Evolutionary conservation across 2,888 invertebrate genomes (phyloP), one percentile per base, ranked within the genome.

Genomic region (Polydesmus complanatus): DNA sequence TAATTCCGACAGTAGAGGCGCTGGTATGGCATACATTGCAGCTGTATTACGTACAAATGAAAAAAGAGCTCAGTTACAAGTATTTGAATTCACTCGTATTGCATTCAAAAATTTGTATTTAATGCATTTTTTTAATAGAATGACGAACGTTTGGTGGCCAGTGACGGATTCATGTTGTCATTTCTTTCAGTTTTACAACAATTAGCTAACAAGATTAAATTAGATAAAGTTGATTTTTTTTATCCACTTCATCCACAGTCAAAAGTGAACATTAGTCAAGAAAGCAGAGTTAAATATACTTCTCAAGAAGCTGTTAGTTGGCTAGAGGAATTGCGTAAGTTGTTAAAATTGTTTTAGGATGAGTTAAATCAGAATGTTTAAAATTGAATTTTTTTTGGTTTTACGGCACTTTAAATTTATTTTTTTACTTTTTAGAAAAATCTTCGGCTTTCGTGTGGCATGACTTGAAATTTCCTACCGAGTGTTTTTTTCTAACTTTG

Each of bases 151-250:
- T 80, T 86, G 1, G 78, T 94, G 0, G 90, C 93, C 14, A 88
- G 91, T 3, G 95, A 97, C 74, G 96, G 96, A 0, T 93, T 93
- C 74, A 91, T 96, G 86, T 78, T 96, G 68, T 98, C 97, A 78
- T 75, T 96, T 21, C 81, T 95, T 69, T 86, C 88, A 57, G 88
- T 95, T 22, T 77, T 98, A 66, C 96, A 96, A 73, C 83, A 88
- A 74, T 78, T 98, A 23, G 86, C 93, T 0, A 81, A 88, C 18
- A 92, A 93, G 72, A 74, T 97, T 60, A 89, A 88, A 73, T 73
- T 95, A 64, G 88, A 92, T 70, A 89, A 90, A 68, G 85, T 97
- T 65, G 92, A 95, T 74, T 82, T 85, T 0, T 78, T 84, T 67
- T 97, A 95, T 78, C 88, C 89, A 27, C 93, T 90, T 77, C 86